phyloP scores from a whole-genome alignment of 2,113 vertebrate species.

The Vulpes vulpes region DNA sequence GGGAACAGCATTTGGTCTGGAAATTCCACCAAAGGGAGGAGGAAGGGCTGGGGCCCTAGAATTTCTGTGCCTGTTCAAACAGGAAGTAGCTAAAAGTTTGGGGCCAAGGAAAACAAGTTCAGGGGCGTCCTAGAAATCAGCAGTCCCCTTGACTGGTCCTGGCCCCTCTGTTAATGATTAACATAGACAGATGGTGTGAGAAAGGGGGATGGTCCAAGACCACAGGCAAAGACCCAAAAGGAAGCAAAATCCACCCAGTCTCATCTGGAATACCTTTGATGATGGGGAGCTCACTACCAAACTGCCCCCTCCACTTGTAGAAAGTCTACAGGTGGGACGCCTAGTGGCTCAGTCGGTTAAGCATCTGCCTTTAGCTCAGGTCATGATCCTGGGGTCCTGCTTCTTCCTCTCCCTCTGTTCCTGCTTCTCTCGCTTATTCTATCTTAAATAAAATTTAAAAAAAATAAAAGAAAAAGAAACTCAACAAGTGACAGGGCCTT shows the following conservation, averaged over 20 bases:
- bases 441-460: too few relatives aligned
- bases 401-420: too few relatives aligned
- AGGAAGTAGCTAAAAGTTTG: constrained; percentile 76
- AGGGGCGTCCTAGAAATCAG: constrained; percentile 68
- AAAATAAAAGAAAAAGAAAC: background rate
- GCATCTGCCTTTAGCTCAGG: too few relatives aligned
- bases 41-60: constrained; percentile 74
- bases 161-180: background rate
- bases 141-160: background rate
- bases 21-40: constrained; percentile 69
- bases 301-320: background rate
- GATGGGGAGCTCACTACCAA: background rate
- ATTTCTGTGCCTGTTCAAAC: constrained; percentile 75
- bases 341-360: too few relatives aligned
- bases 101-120: constrained; percentile 81
- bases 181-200: background rate
- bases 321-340: too few relatives aligned
- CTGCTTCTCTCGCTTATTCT: too few relatives aligned
- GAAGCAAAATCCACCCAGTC: background rate
- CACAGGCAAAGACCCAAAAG: background rate
- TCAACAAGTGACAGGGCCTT: background rate
- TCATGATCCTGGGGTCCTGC: too few relatives aligned
- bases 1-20: constrained; percentile 66
- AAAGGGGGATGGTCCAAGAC: background rate
- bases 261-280: background rate